Evolutionary conservation across 2,888 invertebrate genomes (phyloP).

Genomic region (Ptychoptera contaminata): DNA sequence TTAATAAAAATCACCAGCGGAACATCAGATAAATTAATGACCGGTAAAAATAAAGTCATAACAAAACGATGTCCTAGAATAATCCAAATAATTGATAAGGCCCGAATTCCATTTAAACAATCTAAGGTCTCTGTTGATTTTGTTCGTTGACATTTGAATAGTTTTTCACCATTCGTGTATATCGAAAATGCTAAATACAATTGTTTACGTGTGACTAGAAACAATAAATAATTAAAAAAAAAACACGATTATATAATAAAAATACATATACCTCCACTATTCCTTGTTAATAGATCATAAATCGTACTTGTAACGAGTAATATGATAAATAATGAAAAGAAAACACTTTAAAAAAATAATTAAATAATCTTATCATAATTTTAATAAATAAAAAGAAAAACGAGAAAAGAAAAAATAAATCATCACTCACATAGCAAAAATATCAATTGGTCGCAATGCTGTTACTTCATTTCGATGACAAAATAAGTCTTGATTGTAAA

Average conservation of each 20-base stretch:
- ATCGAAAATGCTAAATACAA: constrained; percentile 28
- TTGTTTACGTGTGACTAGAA: constrained; percentile 18
- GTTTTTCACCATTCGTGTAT: constrained; percentile 29
- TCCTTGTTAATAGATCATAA: constrained; percentile 22
- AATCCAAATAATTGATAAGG: constrained; percentile 35
- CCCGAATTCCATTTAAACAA: constrained; percentile 31
- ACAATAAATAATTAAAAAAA: background rate
- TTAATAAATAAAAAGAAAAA: background rate
- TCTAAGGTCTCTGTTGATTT: constrained; percentile 27
- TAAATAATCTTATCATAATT: constrained; percentile 1
- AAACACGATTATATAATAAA: too few species aligned
- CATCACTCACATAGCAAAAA: constrained; percentile 25
- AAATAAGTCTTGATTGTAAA: constrained; percentile 13
- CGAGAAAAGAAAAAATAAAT: background rate
- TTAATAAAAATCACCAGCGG: constrained; percentile 4
- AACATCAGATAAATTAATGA: constrained; percentile 3
- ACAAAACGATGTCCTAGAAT: constrained; percentile 29
- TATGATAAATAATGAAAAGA: constrained; percentile 20
- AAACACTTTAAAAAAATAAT: constrained; percentile 15
- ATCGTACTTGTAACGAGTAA: constrained; percentile 22
- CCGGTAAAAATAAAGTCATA: background rate
- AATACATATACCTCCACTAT: constrained; percentile 19
- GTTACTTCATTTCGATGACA: constrained; percentile 21
- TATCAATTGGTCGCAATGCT: constrained; percentile 20
- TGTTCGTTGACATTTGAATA: constrained; percentile 23